Percentiles rank a stretch among this genome's conserved stretches.
Evolutionary conservation across 2,888 invertebrate species (phyloP).

Genomic region (Drosophila cracens): DNA sequence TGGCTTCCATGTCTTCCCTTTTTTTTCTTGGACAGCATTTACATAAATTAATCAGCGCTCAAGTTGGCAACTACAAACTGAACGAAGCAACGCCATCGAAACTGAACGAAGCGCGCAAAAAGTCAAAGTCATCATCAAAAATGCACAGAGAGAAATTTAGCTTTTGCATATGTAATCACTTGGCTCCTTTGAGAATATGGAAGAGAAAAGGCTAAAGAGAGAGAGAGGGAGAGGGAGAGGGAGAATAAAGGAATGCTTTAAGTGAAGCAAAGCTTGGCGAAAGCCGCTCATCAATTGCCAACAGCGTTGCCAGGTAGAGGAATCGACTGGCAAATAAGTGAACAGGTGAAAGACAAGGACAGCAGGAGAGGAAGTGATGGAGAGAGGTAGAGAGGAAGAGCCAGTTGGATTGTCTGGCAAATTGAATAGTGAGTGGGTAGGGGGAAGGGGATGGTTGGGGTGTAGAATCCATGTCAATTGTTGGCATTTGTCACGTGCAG

Average conservation of each 20-base stretch:
- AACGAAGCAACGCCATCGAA: constrained; percentile 13
- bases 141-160: constrained; percentile 34
- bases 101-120: constrained; percentile 7
- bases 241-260: not conserved
- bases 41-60: constrained; percentile 64
- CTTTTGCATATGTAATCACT: constrained; percentile 50
- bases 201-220: not conserved
- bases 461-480: constrained; percentile 54
- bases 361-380: not conserved
- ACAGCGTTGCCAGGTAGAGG: constrained; percentile 31
- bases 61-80: constrained; percentile 25
- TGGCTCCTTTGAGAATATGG: constrained; percentile 38
- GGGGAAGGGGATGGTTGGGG: not conserved
- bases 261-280: constrained; percentile 19
- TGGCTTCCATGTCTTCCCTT: not conserved
- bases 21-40: constrained; percentile 37
- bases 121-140: constrained; percentile 33
- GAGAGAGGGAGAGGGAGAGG: not conserved
- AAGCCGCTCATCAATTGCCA: constrained; percentile 49
- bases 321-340: constrained; percentile 58
- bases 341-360: constrained; percentile 10
- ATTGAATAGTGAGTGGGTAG: constrained; percentile 5
- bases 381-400: too few relatives aligned
- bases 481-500: constrained; percentile 71
- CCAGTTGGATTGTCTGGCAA: constrained; percentile 12